phyloP scores from a whole-genome alignment of 2,797 vertebrate genomes.

The Coranthus polyacanthus region DNA sequence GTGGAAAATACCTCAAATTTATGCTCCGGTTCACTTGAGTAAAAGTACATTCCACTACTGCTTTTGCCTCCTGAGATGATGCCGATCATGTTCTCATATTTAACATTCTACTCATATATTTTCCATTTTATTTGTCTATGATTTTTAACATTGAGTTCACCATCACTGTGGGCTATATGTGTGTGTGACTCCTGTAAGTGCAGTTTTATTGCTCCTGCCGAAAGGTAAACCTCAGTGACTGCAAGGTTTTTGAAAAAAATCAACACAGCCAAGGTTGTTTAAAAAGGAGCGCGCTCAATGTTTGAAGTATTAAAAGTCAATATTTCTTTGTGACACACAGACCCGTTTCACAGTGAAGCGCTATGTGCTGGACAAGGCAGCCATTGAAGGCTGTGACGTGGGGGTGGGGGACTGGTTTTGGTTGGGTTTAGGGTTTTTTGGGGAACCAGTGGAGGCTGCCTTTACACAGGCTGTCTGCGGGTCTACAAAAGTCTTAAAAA shows the following conservation, averaged over 20 bases:
- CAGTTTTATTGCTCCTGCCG: slow-evolving; percentile 44
- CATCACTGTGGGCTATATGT: slow-evolving; percentile 11
- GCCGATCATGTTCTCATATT: background rate
- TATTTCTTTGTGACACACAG: slow-evolving; percentile 71
- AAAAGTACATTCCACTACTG: too few relatives aligned
- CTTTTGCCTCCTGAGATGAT: too few relatives aligned
- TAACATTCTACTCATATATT: background rate
- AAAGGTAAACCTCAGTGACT: slow-evolving; percentile 60
- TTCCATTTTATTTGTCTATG: slow-evolving; percentile 2
- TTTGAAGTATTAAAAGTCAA: slow-evolving; percentile 82
- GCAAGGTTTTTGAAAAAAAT: slow-evolving; percentile 29
- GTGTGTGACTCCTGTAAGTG: slow-evolving; percentile 24
- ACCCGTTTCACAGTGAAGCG: slow-evolving; percentile 65
- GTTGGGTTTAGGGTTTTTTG: slow-evolving; percentile 64
- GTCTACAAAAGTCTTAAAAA: too few relatives aligned
- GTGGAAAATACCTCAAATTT: too few relatives aligned
- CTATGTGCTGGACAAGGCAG: slow-evolving; percentile 74
- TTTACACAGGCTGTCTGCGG: background rate
- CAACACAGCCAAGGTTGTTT: slow-evolving; percentile 74
- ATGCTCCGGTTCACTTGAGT: too few relatives aligned
- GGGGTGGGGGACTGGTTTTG: slow-evolving; percentile 37
- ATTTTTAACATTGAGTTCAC: background rate
- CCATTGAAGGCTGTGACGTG: slow-evolving; percentile 67
- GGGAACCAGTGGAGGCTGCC: slow-evolving; percentile 44
- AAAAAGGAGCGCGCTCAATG: slow-evolving; percentile 58